Percentiles rank a stretch among this genome's conserved stretches.
Conservation (phyloP, 2,888 invertebrate species). For the Drosophila kanekoi region DNA sequence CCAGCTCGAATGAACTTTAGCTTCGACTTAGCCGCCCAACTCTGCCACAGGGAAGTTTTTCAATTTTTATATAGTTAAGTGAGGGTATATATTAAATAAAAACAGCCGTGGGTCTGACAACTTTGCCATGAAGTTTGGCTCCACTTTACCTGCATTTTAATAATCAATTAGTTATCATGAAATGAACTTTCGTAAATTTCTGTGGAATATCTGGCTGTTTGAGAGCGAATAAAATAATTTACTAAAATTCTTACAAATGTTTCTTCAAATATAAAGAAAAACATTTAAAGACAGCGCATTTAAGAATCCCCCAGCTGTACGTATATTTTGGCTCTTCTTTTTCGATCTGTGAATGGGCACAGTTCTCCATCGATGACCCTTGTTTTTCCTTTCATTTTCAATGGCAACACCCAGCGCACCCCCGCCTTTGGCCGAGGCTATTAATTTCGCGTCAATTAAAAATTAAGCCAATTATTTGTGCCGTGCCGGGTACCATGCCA, state of each 20-base stretch:
- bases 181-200: constrained; percentile 13
- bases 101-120: constrained; percentile 23
- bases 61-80: constrained; percentile 64
- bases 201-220: background rate
- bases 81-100: constrained; percentile 17
- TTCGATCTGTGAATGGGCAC: constrained; percentile 64
- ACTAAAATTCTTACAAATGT: no score
- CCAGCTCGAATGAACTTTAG: constrained; percentile 67
- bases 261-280: no score
- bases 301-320: constrained; percentile 3
- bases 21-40: constrained; percentile 48
- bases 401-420: constrained; percentile 26
- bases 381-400: constrained; percentile 36
- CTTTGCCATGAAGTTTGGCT: constrained; percentile 28
- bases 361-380: constrained; percentile 22
- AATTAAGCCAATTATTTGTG: constrained; percentile 81
- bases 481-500: constrained; percentile 50
- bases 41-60: constrained; percentile 64
- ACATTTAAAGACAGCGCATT: background rate
- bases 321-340: constrained; percentile 25
- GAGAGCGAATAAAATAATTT: no score
- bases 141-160: constrained; percentile 15
- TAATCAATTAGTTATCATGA: constrained; percentile 44
- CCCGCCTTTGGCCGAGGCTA: constrained; percentile 58
- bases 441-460: constrained; percentile 82